Evolutionary conservation across 2,888 invertebrate genomes (phyloP).

Genomic region (Xanthia togata): DNA sequence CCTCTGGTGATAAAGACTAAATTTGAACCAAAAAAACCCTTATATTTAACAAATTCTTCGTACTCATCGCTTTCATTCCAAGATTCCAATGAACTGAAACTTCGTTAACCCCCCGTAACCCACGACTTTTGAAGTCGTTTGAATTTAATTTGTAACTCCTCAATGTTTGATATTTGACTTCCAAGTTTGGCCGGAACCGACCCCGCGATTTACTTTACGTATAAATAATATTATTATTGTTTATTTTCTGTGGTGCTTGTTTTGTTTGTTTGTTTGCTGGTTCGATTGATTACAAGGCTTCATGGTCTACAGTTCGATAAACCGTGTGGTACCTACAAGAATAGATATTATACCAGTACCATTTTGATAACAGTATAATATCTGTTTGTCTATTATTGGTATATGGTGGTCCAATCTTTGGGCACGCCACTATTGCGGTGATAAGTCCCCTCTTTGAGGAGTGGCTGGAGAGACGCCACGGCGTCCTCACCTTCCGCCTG

Average conservation of each 20-base stretch:
- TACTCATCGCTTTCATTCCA: conserved; percentile 27
- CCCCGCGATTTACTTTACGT: conserved; percentile 31
- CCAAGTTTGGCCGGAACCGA: conserved; percentile 46
- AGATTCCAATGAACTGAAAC: conserved; percentile 38
- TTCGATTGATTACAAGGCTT: conserved; percentile 23
- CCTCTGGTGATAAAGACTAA: neutral
- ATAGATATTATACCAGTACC: neutral
- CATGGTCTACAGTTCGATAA: conserved; percentile 11
- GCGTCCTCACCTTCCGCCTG: too few species aligned
- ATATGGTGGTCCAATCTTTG: neutral
- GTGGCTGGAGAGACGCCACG: too few species aligned
- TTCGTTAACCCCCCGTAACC: conserved; percentile 40
- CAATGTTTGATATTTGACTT: conserved; percentile 69
- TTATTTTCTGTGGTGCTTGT: conserved; percentile 37
- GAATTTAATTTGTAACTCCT: conserved; percentile 69
- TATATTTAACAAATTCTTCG: conserved; percentile 13
- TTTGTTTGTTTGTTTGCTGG: conserved; percentile 23
- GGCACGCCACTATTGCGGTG: too few species aligned
- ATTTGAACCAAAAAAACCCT: neutral
- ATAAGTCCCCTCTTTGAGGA: too few species aligned
- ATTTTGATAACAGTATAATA: too few species aligned
- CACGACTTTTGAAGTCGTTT: conserved; percentile 53
- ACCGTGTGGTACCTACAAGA: neutral
- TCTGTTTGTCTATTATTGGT: neutral
- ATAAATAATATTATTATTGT: conserved; percentile 43